Conservation (phyloP, 2,113 vertebrate species). For the Dasyprocta punctata region DNA sequence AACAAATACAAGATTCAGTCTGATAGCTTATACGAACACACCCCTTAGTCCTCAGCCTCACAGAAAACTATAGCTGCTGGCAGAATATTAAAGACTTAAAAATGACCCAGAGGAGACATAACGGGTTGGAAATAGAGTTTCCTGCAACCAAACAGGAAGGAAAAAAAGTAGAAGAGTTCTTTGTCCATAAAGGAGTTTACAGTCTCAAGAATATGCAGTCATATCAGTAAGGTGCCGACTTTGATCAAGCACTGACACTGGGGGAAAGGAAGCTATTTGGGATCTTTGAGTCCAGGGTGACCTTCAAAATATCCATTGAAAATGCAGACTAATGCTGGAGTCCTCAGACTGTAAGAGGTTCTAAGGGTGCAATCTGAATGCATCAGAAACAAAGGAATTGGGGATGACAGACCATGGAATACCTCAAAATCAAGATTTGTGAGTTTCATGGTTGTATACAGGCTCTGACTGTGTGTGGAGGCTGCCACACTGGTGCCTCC, state of each 20-base stretch:
- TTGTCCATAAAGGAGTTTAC: not conserved
- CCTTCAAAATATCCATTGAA: not conserved
- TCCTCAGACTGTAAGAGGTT: not conserved
- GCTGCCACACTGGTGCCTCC: not conserved
- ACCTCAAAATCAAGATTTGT: not conserved
- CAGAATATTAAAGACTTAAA: not conserved
- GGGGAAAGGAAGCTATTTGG: not conserved
- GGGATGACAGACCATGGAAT: not conserved
- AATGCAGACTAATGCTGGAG: not conserved
- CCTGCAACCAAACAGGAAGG: not conserved
- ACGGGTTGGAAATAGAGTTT: not conserved
- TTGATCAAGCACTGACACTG: not conserved
- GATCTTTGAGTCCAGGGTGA: not conserved
- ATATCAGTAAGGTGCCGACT: not conserved
- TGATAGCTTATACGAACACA: fast-evolving
- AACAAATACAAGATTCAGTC: not conserved
- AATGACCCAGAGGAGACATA: not conserved
- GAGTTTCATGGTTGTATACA: not conserved
- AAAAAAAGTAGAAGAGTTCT: not conserved
- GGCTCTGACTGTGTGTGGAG: not conserved
- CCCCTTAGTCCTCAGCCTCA: fast-evolving
- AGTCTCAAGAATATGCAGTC: not conserved
- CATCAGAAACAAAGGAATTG: not conserved
- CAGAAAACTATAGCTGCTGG: not conserved
- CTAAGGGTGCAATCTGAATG: not conserved